These are phyloP conservation scores for Catajapyx aquilonaris DNA, from an alignment of 1,140 invertebrate species.

Conservation along the genomic window DNA sequence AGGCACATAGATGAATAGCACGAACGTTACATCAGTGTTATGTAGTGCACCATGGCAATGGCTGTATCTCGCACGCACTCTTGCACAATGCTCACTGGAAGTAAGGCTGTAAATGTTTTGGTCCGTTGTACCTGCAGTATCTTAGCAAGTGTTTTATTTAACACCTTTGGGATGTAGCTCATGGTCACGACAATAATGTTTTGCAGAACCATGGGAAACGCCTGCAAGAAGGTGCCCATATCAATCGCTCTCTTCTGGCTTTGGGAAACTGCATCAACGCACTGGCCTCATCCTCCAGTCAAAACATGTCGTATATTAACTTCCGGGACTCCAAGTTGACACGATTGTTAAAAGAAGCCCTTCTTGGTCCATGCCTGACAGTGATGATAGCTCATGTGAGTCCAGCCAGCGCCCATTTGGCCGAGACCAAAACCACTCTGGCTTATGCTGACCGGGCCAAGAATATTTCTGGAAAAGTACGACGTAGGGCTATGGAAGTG, in stretches of 20 bases:
- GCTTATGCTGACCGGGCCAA: conserved; percentile 84
- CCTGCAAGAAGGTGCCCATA: conserved; percentile 83
- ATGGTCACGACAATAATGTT: no score
- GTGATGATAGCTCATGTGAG: conserved; percentile 95
- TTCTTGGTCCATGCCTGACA: conserved; percentile 73
- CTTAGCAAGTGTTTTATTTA: no score
- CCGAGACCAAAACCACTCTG: conserved; percentile 81
- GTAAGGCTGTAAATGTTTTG: no score
- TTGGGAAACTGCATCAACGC: conserved; percentile 92
- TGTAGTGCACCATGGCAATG: no score
- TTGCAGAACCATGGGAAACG: conserved; percentile 64
- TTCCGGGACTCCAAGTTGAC: conserved; percentile 90
- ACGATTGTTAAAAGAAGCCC: conserved; percentile 54
- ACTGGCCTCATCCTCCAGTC: conserved; percentile 52
- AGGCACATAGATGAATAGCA: no score
- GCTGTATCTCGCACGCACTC: no score
- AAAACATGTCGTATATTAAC: conserved; percentile 56
- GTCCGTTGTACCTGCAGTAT: no score
- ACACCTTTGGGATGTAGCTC: no score
- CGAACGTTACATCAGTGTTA: no score
- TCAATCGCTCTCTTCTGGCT: conserved; percentile 75
- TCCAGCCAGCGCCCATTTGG: conserved; percentile 49
- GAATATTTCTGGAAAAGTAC: conserved; percentile 45
- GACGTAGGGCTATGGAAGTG: conserved; percentile 43
- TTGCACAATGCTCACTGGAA: no score